Evolutionary conservation across 2,888 invertebrate genomes (phyloP), one percentile per base, ranked within the genome.

Genomic region (Euzetes globulus): DNA sequence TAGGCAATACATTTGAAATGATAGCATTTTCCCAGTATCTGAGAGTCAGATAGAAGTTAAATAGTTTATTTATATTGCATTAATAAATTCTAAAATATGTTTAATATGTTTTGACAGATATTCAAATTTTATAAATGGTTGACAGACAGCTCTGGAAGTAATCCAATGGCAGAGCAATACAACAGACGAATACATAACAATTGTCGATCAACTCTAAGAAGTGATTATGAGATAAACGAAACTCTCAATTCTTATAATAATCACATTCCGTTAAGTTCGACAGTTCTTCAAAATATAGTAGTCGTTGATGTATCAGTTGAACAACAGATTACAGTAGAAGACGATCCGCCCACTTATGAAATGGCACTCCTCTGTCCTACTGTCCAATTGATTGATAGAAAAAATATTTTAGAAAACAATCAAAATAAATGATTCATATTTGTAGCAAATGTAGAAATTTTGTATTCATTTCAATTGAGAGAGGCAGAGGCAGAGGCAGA

Each of bases 321-420:
- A 5, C 50, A 29, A 17, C 37, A 50, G 19, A 33, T 74, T 9
- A 13, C 50, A 13, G 25, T 74, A 22, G 74, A 74, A 17, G 74
- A 74, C 41, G 70, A 55, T 27, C 74, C 74, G 9, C 74, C 74
- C 19, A 71, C 70, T 33, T 74, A 74, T 71, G 74, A 74, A 55
- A 74, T 74, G 74, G 74, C 74, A 52, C 50, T 74, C 25, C 22
- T 74, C 7, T 74, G 74, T 50, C 74, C 74, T 29, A 71, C 52
- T 50, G 71, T 71, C 3, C 52, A 33, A 37, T 37, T 65, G 19
- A n/a, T 15, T n/a, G 29, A 65, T n/a, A 17, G 17, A 37, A 33
- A 33, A 65, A 37, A 65, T 37, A 37, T 65, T 4, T 9, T 13
- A 37, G 29, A 17, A 65, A 33, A 58, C 2, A 55, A 55, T 22